phyloP scores from a whole-genome alignment of 2,888 invertebrate species.

The Meghimatium bilineatum region DNA sequence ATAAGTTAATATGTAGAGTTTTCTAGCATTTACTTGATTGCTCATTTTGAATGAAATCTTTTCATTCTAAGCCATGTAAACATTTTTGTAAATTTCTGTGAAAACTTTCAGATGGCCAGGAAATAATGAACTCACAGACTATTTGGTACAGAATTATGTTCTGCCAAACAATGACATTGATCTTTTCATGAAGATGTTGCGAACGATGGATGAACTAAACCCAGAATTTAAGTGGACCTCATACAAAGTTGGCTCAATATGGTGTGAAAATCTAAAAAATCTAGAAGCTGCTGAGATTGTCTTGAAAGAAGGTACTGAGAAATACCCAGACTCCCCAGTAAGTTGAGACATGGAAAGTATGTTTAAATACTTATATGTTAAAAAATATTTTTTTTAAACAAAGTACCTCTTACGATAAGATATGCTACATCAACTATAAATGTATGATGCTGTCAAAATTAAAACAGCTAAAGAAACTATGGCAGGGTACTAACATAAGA shows the following conservation, averaged over 20 bases:
- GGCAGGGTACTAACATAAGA: no score
- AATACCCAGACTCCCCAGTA: conserved; percentile 51
- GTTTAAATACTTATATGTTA: not conserved
- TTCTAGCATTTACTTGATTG: no score
- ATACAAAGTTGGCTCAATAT: conserved; percentile 48
- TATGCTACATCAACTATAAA: no score
- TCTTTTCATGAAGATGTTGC: conserved; percentile 31
- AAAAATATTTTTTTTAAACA: not conserved
- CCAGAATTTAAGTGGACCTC: conserved; percentile 44
- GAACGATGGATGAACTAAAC: conserved; percentile 45
- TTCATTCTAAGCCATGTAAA: no score
- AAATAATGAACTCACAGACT: conserved; percentile 47
- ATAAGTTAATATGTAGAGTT: no score
- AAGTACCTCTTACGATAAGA: no score
- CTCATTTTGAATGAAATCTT: no score
- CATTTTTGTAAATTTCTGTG: not conserved
- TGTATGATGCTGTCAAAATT: no score
- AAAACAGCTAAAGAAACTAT: no score
- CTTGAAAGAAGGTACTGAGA: conserved; percentile 45
- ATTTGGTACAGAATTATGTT: conserved; percentile 42
- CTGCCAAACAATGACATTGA: conserved; percentile 49
- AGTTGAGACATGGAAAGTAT: conserved; percentile 20
- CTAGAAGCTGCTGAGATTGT: conserved; percentile 48
- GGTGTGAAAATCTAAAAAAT: conserved; percentile 48
- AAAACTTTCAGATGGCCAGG: conserved; percentile 53